phyloP scores from a whole-genome alignment of 92 coral and sea anemone species.

The Zoanthus gigantus region DNA sequence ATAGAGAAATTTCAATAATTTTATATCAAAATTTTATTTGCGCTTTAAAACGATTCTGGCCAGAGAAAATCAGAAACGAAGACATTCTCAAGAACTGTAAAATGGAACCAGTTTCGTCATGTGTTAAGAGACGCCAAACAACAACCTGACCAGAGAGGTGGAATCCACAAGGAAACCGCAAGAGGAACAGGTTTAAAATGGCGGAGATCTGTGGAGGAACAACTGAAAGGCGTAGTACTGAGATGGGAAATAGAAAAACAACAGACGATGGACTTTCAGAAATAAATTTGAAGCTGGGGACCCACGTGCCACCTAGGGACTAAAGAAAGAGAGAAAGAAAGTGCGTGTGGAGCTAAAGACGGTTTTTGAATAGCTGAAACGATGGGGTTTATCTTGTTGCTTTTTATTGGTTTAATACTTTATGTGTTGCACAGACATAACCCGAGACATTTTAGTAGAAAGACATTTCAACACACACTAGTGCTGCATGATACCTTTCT shows the following conservation, averaged over 20 bases:
- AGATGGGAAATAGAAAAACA: not conserved
- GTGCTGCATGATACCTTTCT: constrained; percentile 65
- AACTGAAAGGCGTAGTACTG: not conserved
- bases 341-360: too few species aligned
- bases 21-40: too few species aligned
- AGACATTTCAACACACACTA: not conserved
- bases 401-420: too few species aligned
- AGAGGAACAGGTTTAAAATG: too few species aligned
- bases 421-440: not conserved
- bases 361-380: too few species aligned
- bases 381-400: too few species aligned
- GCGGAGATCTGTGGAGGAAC: not conserved
- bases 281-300: too few species aligned
- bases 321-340: too few species aligned
- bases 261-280: too few species aligned
- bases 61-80: not conserved
- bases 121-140: not conserved
- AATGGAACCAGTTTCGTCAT: not conserved
- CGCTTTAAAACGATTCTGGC: not conserved
- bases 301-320: too few species aligned
- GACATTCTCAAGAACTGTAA: not conserved
- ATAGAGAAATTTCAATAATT: too few species aligned
- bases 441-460: not conserved
- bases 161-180: not conserved
- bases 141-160: not conserved